Conservation (phyloP, 2,113 vertebrate species). For the Excalfactoria chinensis region DNA sequence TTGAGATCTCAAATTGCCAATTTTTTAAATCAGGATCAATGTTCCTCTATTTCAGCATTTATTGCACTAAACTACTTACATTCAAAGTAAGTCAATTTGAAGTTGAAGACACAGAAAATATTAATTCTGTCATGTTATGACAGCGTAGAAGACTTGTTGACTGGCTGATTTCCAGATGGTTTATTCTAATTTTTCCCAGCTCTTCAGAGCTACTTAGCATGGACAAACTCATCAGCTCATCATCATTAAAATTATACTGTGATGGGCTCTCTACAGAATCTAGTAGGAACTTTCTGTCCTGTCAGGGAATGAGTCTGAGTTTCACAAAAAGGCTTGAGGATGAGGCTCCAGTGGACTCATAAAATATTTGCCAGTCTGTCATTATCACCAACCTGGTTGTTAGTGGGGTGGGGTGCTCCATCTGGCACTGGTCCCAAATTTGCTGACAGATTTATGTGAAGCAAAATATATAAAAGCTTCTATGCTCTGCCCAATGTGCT, state of each 20-base stretch:
- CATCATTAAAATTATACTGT: conserved; percentile 1
- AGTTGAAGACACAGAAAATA: background rate
- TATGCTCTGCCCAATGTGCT: background rate
- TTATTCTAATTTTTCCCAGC: background rate
- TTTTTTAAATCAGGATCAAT: background rate
- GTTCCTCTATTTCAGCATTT: background rate
- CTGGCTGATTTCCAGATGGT: background rate
- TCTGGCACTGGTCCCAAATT: background rate
- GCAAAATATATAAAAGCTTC: background rate
- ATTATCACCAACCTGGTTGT: conserved; percentile 45
- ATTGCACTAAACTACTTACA: background rate
- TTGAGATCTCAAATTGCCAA: background rate
- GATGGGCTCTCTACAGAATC: background rate
- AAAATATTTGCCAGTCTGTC: conserved; percentile 41
- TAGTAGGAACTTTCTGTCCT: background rate
- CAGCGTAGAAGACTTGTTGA: background rate
- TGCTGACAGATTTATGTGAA: conserved; percentile 32
- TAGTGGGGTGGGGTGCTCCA: conserved; percentile 55
- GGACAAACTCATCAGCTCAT: background rate
- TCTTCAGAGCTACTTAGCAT: background rate
- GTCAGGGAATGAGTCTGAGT: background rate
- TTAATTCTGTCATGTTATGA: background rate
- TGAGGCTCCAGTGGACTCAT: conserved; percentile 35
- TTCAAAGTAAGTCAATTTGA: background rate
- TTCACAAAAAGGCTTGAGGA: background rate